phyloP scores from a whole-genome alignment of 2,113 vertebrate species.

The Elephantulus edwardii region DNA sequence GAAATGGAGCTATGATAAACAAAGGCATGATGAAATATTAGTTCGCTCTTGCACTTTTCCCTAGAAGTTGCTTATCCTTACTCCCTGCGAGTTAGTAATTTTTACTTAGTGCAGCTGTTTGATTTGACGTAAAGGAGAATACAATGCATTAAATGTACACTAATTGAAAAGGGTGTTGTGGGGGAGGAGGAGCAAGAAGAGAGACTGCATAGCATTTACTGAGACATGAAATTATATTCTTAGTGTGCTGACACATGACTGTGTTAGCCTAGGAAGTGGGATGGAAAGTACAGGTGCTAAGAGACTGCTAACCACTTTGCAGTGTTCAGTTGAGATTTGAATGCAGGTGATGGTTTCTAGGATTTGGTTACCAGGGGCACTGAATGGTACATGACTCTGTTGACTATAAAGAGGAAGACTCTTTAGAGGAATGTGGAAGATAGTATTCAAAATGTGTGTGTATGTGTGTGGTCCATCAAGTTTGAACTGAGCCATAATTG shows the following conservation, averaged over 20 bases:
- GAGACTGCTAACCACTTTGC: background rate
- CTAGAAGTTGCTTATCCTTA: constrained; percentile 45
- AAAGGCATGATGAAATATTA: constrained; percentile 77
- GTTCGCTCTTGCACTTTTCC: constrained; percentile 64
- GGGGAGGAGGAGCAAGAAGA: too few relatives aligned
- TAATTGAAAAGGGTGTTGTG: background rate
- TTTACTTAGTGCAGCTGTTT: constrained; percentile 13
- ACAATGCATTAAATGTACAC: constrained; percentile 33
- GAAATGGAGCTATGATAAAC: constrained; percentile 76
- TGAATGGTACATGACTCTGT: constrained; percentile 8
- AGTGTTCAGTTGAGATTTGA: constrained; percentile 41
- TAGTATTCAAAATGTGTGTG: too few relatives aligned
- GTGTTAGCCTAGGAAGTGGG: background rate
- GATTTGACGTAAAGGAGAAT: constrained; percentile 24
- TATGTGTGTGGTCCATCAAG: too few relatives aligned
- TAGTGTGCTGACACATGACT: background rate
- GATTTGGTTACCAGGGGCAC: constrained; percentile 5
- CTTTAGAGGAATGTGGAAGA: too few relatives aligned
- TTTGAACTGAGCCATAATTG: too few relatives aligned
- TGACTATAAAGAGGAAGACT: constrained; percentile 40
- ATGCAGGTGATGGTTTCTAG: background rate
- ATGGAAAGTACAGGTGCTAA: constrained; percentile 53
- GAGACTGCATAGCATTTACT: constrained; percentile 42
- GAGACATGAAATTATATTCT: constrained; percentile 30
- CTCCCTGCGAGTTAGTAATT: constrained; percentile 30